Evolutionary conservation across 2,888 invertebrate species (phyloP), one percentile per base, ranked within the genome.

Genomic region (Drosophila kuntzei): DNA sequence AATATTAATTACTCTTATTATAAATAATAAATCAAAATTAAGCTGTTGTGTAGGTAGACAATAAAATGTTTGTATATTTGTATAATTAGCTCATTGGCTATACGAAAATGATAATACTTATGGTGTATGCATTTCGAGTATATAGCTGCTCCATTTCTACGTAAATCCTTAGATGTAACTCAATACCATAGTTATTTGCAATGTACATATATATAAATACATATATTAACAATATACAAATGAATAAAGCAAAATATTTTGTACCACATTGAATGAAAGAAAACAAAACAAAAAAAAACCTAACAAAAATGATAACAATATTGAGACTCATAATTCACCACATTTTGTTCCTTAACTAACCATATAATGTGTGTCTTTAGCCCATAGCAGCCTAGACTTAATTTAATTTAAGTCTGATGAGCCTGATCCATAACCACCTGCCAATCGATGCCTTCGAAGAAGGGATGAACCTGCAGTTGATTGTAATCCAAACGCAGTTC

Each of bases 391-490:
- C 9, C 14, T 16, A 16, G 37, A 9, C 16, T 37, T 3, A 3
- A 16, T n/a, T 14, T 16, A 3, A 11, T 12, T 22, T 29, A 20
- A 32, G 9, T 14, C 16, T 44, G 12, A 25, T 16, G 34, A 51
- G 91, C 90, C 59, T 81, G 80, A 9, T 80, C 69, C 20, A 75
- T 57, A 34, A 91, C 66, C 11, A 77, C 71, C 14, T 83, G 83
- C 92, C 92, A 92, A 66, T 90, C 85, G 44, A 90, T 90, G 14
- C 87, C 90, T 12, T 83, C 77, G 63, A 92, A 92, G 63, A 91
- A 92, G 0, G 66, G 54, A 83, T 92, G 92, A 0, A 57, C 44
- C 69, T 90, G 87, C 43, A 92, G 83, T 60, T 90, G 87, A 11
- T 91, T 90, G 49, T 89, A 90, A 57, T 90, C 90, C 34, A 90